A percentile compares a stretch with the other conserved stretches of the same genome.
These are phyloP conservation scores for Geococcyx californianus DNA, from an alignment of 2,113 vertebrate species.

Conservation along the genomic window DNA sequence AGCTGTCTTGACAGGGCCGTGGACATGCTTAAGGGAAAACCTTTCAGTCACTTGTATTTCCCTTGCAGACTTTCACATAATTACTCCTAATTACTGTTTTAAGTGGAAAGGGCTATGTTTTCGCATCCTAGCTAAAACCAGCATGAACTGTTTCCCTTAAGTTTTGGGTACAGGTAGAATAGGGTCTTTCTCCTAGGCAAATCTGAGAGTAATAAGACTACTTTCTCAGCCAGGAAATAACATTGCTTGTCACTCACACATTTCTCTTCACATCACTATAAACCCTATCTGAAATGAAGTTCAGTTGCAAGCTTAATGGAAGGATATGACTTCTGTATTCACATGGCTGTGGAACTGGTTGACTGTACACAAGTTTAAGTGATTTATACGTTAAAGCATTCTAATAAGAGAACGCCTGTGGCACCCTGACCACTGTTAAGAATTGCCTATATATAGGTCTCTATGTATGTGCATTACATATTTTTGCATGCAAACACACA, in stretches of 20 bases:
- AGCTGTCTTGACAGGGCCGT: background rate
- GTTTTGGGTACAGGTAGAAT: background rate
- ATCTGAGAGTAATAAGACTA: background rate
- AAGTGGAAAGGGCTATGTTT: background rate
- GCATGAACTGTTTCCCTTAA: background rate
- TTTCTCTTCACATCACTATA: background rate
- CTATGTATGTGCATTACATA: background rate
- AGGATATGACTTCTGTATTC: background rate
- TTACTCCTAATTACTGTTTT: background rate
- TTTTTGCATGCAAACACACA: rapidly evolving
- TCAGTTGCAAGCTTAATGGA: background rate
- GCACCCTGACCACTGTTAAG: background rate
- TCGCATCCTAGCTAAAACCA: too few relatives aligned
- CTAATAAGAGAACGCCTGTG: background rate
- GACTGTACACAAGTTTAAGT: background rate
- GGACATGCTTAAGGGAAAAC: background rate
- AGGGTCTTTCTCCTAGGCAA: background rate
- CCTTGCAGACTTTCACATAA: background rate
- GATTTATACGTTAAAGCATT: background rate
- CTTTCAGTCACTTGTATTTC: background rate
- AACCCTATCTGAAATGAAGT: background rate
- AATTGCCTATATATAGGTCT: background rate
- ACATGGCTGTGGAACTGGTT: background rate
- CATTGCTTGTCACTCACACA: background rate
- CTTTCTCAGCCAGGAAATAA: background rate